These are phyloP conservation scores for Leucoma salicis DNA, from an alignment of 2,888 invertebrate species.

Conservation along the genomic window DNA sequence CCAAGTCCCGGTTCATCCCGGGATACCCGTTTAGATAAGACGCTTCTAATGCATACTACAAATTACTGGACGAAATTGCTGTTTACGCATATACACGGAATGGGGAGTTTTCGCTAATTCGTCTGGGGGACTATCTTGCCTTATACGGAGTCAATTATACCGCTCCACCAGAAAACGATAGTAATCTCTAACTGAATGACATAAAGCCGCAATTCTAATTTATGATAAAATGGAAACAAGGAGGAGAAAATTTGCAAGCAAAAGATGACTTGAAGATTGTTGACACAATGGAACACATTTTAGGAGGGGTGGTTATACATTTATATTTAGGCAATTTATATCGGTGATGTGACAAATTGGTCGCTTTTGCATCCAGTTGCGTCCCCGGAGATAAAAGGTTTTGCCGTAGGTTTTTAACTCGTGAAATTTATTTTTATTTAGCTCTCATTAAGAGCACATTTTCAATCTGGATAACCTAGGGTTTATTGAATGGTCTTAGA, in stretches of 20 bases:
- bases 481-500: too few relatives aligned
- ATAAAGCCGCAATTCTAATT: conserved; percentile 25
- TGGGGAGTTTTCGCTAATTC: conserved; percentile 32
- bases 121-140: conserved; percentile 39
- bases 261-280: conserved; percentile 36
- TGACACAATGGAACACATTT: conserved; percentile 33
- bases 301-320: conserved; percentile 17
- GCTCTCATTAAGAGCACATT: too few relatives aligned
- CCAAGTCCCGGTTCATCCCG: conserved; percentile 58
- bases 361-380: conserved; percentile 10
- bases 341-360: conserved; percentile 26
- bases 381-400: conserved; percentile 1
- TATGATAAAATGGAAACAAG: conserved; percentile 21
- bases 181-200: conserved; percentile 23
- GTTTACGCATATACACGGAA: conserved; percentile 50
- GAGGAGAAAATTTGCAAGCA: conserved; percentile 20
- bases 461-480: too few relatives aligned
- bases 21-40: conserved; percentile 66
- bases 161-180: conserved; percentile 16
- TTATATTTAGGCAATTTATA: conserved; percentile 28
- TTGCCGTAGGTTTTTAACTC: too few relatives aligned
- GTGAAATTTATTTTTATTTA: too few relatives aligned
- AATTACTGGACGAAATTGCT: conserved; percentile 64
- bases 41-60: conserved; percentile 64
- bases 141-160: conserved; percentile 35